A percentile compares a stretch with the other conserved stretches of the same genome.
phyloP scores from a whole-genome alignment of 2,113 vertebrate genomes.

The Apodemus speciosus region DNA sequence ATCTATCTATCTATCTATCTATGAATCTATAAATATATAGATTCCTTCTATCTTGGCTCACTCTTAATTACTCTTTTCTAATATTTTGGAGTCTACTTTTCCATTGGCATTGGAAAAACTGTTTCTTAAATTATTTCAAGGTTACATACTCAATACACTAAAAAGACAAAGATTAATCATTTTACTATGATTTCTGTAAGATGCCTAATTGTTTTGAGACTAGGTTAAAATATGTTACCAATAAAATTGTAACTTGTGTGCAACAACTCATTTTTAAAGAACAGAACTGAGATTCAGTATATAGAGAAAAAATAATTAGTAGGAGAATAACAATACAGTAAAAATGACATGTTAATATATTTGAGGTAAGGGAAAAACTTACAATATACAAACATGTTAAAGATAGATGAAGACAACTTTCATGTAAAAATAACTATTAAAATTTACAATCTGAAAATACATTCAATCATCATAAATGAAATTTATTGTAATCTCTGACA shows the following conservation, averaged over 20 bases:
- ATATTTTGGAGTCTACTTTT: background rate
- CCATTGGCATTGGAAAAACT: background rate
- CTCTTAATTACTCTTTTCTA: background rate
- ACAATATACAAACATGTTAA: background rate
- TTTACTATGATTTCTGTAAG: background rate
- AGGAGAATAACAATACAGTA: background rate
- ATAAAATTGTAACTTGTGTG: background rate
- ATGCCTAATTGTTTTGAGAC: background rate
- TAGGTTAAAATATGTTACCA: background rate
- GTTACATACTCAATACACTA: background rate
- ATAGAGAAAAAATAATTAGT: background rate
- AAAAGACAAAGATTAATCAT: background rate
- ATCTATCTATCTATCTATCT: background rate
- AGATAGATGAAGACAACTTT: background rate
- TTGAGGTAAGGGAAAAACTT: background rate
- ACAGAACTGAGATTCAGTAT: background rate
- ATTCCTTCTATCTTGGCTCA: background rate
- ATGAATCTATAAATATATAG: background rate
- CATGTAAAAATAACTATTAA: background rate
- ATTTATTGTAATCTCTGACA: background rate
- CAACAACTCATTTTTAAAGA: background rate
- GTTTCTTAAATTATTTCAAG: background rate
- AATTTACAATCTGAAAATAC: background rate
- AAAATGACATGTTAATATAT: background rate
- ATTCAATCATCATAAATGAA: background rate